Conservation (phyloP, 2,797 vertebrate genomes). For the Anguilla pacifica region DNA sequence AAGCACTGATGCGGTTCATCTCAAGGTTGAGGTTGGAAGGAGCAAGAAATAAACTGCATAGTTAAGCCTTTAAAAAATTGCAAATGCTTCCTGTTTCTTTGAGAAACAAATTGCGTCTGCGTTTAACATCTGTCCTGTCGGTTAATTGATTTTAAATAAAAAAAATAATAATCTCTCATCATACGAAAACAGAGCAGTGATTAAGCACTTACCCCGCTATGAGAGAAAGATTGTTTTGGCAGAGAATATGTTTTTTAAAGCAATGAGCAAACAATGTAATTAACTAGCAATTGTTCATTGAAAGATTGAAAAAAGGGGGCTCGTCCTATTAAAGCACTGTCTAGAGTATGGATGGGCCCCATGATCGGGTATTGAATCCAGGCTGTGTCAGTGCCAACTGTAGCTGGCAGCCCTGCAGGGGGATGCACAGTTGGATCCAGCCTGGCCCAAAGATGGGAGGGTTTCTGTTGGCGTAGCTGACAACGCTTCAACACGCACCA, state of each 20-base stretch:
- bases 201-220: not conserved
- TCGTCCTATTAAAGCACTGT: not conserved
- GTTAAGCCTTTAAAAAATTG: not conserved
- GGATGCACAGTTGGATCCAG: not conserved
- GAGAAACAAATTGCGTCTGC: too few species aligned
- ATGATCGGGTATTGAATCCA: not conserved
- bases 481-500: not conserved
- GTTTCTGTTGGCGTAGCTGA: not conserved
- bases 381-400: not conserved
- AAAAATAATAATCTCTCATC: not conserved
- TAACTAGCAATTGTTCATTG: not conserved
- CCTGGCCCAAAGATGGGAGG: not conserved
- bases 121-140: not conserved
- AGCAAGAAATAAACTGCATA: not conserved
- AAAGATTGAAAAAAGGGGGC: not conserved
- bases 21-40: constrained; percentile 1
- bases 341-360: not conserved
- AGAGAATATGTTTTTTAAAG: not conserved
- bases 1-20: not conserved
- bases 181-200: not conserved
- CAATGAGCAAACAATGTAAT: not conserved
- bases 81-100: not conserved
- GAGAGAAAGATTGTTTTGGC: not conserved
- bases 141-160: not conserved
- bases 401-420: not conserved